Base-by-base conservation (phyloP, 2,888 invertebrate genomes). In the Endotricha flammealis region DNA sequence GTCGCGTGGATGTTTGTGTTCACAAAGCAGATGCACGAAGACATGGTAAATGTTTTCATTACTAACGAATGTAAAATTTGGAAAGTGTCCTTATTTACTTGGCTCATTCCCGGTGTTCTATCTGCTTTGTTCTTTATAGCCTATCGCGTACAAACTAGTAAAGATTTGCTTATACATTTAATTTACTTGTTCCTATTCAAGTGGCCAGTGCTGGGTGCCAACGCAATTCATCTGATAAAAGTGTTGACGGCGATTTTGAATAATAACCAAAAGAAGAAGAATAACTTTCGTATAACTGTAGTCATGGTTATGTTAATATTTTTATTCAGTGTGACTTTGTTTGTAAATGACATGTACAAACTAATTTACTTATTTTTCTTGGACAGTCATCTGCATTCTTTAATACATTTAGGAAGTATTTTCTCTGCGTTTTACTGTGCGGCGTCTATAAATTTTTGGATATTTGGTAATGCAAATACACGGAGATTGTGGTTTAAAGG, bases 1-100 rank as follows among this genome's bases (percentile, higher is more conserved):
- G 60, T 80, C 0, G 43, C 50, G 1, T 85, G 85, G 83, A 85
- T 80, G 80, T 76, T 67, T 32, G 46, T 75, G 2, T 85, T 80
- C 32, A 83, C 62, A 20, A 71, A 65, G 25, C 70, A 75, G 12
- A 80, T 85, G 66, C 72, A 81, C 34, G 53, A 66, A 1, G 64
- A 61, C 39, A 58, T 83, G 29, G 83, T 79, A 5, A 75, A 64
- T 49, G 70, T 83, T n/a, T 74, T 81, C 32, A 50, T 48, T 32
- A 46, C 50, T 0, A 43, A 57, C 1, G 48, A 49, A 1, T 38
- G 39, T 2, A 59, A 49, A 6, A 41, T 80, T 7, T 64, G 64
- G 57, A 66, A 57, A 43, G 46, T 71, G 2, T 72, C 79, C 0
- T 0, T 67, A 1, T 34, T 39, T 2, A 65, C 73, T 1, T 83